Evolutionary conservation across 2,888 invertebrate species (phyloP).

Genomic region (Thysanoteuthis rhombus): DNA sequence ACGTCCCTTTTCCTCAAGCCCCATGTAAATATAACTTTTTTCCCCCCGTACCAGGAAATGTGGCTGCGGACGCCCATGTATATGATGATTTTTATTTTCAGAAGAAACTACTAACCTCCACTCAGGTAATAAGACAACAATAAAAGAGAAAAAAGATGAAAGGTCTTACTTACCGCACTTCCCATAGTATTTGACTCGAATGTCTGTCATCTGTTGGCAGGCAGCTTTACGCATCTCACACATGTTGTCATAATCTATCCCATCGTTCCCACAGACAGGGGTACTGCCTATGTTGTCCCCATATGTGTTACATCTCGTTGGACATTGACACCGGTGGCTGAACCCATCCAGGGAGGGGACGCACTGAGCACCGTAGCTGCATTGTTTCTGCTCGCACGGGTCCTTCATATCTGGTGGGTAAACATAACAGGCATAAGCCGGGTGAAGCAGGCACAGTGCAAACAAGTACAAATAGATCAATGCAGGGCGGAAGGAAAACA

Average conservation of each 20-base stretch:
- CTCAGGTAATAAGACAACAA: not conserved
- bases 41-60: no score
- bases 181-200: slow-evolving; percentile 69
- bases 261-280: slow-evolving; percentile 79
- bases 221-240: slow-evolving; percentile 68
- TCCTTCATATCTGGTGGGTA: slow-evolving; percentile 77
- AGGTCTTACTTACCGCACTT: slow-evolving; percentile 69
- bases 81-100: no score
- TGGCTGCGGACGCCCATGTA: no score
- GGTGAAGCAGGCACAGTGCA: slow-evolving; percentile 28
- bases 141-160: not conserved
- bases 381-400: slow-evolving; percentile 78
- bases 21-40: no score
- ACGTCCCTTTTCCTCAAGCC: no score
- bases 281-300: slow-evolving; percentile 84
- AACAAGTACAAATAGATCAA: slow-evolving; percentile 27
- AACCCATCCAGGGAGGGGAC: slow-evolving; percentile 76
- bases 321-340: slow-evolving; percentile 81
- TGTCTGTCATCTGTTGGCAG: slow-evolving; percentile 67
- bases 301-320: slow-evolving; percentile 81
- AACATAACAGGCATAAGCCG: slow-evolving; percentile 69
- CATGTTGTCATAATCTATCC: slow-evolving; percentile 67
- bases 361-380: slow-evolving; percentile 79
- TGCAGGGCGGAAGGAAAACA: not conserved
- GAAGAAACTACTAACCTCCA: no score